Evolutionary conservation across 2,797 vertebrate genomes (phyloP).

Genomic region (Muraenolepis orangiensis): DNA sequence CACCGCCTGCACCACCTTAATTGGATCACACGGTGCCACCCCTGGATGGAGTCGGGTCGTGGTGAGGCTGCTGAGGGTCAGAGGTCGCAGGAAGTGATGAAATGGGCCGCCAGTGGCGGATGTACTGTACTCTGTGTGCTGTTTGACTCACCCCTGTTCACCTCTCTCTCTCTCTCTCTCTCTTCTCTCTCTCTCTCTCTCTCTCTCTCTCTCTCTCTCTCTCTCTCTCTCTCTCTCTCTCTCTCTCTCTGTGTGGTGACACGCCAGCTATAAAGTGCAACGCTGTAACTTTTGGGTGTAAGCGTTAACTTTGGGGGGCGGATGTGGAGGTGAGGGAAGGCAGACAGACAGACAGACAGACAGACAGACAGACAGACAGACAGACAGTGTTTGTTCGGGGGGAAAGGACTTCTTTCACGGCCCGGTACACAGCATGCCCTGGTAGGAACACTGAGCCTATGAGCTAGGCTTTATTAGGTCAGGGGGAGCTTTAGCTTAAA

Average conservation of each 20-base stretch:
- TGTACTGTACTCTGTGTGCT: neutral
- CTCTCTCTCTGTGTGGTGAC: neutral
- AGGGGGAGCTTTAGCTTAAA: neutral
- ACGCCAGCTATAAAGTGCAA: too few species aligned
- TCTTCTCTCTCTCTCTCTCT: too few species aligned
- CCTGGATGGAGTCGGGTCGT: neutral
- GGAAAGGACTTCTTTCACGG: slow-evolving; percentile 56
- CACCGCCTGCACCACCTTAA: slow-evolving; percentile 31
- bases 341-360: neutral
- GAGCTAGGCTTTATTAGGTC: slow-evolving; percentile 66
- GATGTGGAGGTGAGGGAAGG: neutral
- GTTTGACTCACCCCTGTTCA: neutral
- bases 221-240: neutral
- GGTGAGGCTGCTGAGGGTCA: neutral
- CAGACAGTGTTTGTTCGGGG: neutral
- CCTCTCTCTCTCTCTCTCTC: too few species aligned
- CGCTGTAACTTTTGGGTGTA: neutral
- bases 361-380: too few species aligned
- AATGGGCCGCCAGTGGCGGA: neutral
- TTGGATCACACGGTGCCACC: slow-evolving; percentile 43
- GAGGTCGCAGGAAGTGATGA: neutral
- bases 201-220: neutral
- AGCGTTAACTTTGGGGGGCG: neutral
- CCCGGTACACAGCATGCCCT: slow-evolving; percentile 59
- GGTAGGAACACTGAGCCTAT: slow-evolving; percentile 58